Base-by-base conservation (phyloP, 2,888 invertebrate species). In the Lepidochrysops patricia region DNA sequence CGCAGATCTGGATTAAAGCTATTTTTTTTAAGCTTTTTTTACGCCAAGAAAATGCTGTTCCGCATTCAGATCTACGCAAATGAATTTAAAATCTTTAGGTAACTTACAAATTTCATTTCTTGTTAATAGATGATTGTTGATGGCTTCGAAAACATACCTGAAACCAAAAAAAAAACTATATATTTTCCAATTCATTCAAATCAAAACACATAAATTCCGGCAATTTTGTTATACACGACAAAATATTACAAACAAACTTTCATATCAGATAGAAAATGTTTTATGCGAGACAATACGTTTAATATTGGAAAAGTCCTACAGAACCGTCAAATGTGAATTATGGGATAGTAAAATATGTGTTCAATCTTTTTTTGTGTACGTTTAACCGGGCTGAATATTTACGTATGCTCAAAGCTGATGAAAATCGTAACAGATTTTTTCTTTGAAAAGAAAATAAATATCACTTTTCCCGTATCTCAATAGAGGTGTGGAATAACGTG, bases 251-350 rank as follows among this genome's bases (percentile, higher is more conserved):
- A 15, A 32, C 54, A 32, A 54, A 32, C 29, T 54, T 54, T 54
- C 29, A 54, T 54, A 54, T 54, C 54, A 29, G 54, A 54, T 54
- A 54, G 54, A 54, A 52, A 43, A 54, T 54, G 54, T 54, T 54
- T 29, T 52, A 52, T 54, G 19, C 54, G 54, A 19, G 54, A 54
- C 54, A 54, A 54, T 54, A 54, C 54, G 54, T 54, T 54, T 54
- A 54, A 54, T 54, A 54, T 54, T 54, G 54, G 29, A 32, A 54
- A 29, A 54, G 54, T 54, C 54, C 54, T 29, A 29, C 29, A 19
- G 48, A 32, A 27, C 54, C 54, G 54, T 54, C 54, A 54, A 54
- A 54, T 54, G 32, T 54, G 54, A 54, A 54, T 54, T 54, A 54
- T 54, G 54, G 54, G 29, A 54, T 54, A 54, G 32, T 54, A 54